Evolutionary conservation across 2,888 invertebrate genomes (phyloP).

Genomic region (Caradrina kadenii): DNA sequence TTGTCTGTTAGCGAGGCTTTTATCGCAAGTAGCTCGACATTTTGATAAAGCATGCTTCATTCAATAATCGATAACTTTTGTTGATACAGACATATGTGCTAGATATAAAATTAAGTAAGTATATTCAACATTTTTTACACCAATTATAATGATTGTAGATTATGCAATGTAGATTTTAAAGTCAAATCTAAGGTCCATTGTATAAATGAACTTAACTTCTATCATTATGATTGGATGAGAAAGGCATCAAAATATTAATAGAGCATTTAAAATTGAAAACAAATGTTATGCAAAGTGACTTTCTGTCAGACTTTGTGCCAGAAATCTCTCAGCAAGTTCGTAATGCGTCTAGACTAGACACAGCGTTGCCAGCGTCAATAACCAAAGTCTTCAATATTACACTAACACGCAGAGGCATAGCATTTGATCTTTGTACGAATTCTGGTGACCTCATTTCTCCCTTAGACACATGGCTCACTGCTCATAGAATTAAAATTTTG

Average conservation of each 20-base stretch:
- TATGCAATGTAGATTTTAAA: neutral
- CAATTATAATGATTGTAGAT: neutral
- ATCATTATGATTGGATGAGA: too few relatives aligned
- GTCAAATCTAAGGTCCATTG: neutral
- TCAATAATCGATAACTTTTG: constrained; percentile 15
- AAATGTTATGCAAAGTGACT: neutral
- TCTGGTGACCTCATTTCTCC: constrained; percentile 20
- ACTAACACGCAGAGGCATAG: constrained; percentile 24
- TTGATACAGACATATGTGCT: constrained; percentile 1
- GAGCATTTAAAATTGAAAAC: neutral
- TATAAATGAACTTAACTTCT: neutral
- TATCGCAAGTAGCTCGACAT: constrained; percentile 19
- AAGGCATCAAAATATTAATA: neutral
- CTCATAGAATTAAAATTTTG: constrained; percentile 2
- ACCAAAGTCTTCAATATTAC: constrained; percentile 31
- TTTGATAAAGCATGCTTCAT: constrained; percentile 31
- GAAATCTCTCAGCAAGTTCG: constrained; percentile 37
- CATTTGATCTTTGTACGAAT: constrained; percentile 26
- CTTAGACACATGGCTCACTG: constrained; percentile 7
- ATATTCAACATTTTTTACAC: neutral
- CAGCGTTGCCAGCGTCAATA: constrained; percentile 1
- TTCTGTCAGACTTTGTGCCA: constrained; percentile 21
- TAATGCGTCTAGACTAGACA: constrained; percentile 32
- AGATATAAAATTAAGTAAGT: neutral
- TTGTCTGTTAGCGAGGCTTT: constrained; percentile 14